Base-by-base conservation (phyloP, 2,888 invertebrate genomes). In the Prenolepis imparis region DNA sequence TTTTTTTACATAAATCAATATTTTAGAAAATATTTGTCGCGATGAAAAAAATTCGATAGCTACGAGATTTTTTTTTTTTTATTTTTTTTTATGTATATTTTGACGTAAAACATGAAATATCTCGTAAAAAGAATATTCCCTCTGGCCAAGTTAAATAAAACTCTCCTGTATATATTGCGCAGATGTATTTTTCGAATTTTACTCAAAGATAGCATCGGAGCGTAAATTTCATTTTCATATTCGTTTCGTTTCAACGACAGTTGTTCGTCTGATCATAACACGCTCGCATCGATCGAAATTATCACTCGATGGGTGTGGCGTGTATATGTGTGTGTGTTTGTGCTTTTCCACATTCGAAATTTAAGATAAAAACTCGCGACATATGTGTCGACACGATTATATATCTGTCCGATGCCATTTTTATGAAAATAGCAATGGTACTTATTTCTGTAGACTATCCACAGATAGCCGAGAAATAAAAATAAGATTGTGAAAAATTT, bases 281-380 rank as follows among this genome's bases (percentile, higher is more conserved):
- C n/a, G 3, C 28, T 77, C 55, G 21, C 41, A 61, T 70, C 72
- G 78, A 70, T 78, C 21, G 44, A 80, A 72, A 70, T 80, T 61
- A 80, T 72, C 78, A 24, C 44, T 41, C 70, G 70, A 6, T 70
- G 66, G 70, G 78, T 59, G 78, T 57, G 78, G 70, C 78, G 32
- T n/a, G 41, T 55, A 6, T 18, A 0, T 32, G 9, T 32, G 1
- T 28, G 28, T 15, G 15, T 44, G 9, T 28, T 28, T 28, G 24
- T 18, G 15, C 21, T 28, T 36, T 59, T 80, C 57, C n/a, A n/a
- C 48, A 52, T 61, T 61, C n/a, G 32, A 70, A 70, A 70, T 61
- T 61, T 12, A 12, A 12, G 78, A 80, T 72, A 80, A 70, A 36
- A 70, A 36, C 59, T 72, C 78, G 59, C 21, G 41, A 44, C 21